Conservation (phyloP, 2,888 invertebrate genomes). For the Colletes collaris region DNA sequence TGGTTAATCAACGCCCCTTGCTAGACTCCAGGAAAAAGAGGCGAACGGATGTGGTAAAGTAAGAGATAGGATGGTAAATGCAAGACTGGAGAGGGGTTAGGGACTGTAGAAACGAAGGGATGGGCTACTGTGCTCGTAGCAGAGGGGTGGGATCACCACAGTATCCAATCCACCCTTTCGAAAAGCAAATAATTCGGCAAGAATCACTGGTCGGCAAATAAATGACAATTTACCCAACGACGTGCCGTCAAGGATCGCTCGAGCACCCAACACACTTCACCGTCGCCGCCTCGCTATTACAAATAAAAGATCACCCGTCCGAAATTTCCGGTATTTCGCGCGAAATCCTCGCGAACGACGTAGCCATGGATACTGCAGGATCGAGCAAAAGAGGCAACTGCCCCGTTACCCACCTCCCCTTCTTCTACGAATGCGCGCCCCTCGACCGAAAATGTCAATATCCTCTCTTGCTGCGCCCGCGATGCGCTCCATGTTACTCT, state of each 20-base stretch:
- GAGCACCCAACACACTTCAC: conserved; percentile 28
- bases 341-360: conserved; percentile 73
- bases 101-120: conserved; percentile 36
- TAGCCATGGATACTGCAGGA: conserved; percentile 77
- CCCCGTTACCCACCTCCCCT: conserved; percentile 70
- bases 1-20: conserved; percentile 61
- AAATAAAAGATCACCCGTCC: conserved; percentile 47
- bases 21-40: conserved; percentile 34
- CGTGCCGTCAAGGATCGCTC: conserved; percentile 17
- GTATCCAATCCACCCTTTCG: conserved; percentile 66
- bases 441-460: conserved; percentile 82
- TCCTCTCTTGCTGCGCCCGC: conserved; percentile 77
- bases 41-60: neutral
- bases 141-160: conserved; percentile 53
- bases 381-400: conserved; percentile 71
- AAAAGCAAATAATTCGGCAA: conserved; percentile 45
- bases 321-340: conserved; percentile 67
- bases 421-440: conserved; percentile 78
- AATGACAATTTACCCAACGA: conserved; percentile 12
- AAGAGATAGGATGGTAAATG: conserved; percentile 28
- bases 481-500: conserved; percentile 71
- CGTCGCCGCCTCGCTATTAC: neutral
- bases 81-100: conserved; percentile 22
- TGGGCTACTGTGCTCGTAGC: conserved; percentile 41
- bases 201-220: conserved; percentile 51